Percentiles rank a stretch among this genome's conserved stretches.
Conservation (phyloP, 2,113 vertebrate species). For the Sturnira hondurensis region DNA sequence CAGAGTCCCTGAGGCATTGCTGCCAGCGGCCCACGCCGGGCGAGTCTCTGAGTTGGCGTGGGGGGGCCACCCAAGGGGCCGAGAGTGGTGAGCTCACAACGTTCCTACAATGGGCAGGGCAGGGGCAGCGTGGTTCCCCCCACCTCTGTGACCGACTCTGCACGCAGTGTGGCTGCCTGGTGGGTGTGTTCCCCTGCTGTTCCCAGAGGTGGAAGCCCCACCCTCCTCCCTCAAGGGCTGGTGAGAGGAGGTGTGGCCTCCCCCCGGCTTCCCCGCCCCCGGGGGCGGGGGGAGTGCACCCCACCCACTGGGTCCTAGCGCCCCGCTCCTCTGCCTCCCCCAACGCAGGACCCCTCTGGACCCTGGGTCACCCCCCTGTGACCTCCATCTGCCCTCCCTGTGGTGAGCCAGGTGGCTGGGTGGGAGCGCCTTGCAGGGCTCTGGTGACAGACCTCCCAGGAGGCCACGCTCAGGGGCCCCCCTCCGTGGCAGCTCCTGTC, state of each 20-base stretch:
- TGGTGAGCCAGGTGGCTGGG: neutral
- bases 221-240: accelerated
- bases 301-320: neutral
- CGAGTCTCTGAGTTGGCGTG: neutral
- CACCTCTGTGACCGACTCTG: neutral
- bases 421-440: neutral
- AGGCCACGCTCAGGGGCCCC: neutral
- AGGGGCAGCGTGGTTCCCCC: neutral
- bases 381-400: neutral
- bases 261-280: too few relatives aligned
- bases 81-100: neutral
- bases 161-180: neutral
- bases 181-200: accelerated
- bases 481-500: neutral
- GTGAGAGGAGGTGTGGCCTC: neutral
- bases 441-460: neutral
- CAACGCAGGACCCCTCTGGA: accelerated
- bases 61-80: accelerated
- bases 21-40: accelerated
- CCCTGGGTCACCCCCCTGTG: accelerated
- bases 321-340: neutral
- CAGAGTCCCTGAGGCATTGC: too few relatives aligned
- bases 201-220: neutral
- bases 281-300: too few relatives aligned
- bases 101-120: neutral